Base-by-base conservation (phyloP, 2,797 vertebrate species). In the Okamejei kenojei region DNA sequence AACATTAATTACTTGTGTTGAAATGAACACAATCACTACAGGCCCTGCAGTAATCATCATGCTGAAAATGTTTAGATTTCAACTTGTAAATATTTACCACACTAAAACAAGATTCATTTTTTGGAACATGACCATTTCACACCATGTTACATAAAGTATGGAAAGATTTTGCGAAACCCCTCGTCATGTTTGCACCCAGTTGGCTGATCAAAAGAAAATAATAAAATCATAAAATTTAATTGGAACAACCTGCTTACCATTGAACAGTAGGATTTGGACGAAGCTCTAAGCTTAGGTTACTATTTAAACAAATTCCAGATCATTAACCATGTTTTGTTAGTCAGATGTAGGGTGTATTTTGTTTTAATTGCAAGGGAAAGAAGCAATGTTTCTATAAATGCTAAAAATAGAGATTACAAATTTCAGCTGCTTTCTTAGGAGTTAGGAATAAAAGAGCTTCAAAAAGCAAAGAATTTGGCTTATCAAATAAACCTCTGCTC, bases 291-390 rank as follows among this genome's bases (percentile, higher is more conserved):
- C 63, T 32, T 68, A 32, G 29, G 61, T 68, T 88, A 15, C 63
- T 86, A 86, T 68, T 88, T 88, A n/a, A 88, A 88, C 84, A 32
- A 35, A 68, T 35, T 88, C n/a, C 84, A 68, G n/a, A 65, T 32
- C 58, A 61, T 63, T 65, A 32, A 58, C 61, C 82, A 86, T 32
- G 58, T 32, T 84, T 84, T 84, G 58, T 58, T 86, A 13, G 58
- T 11, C 63, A n/a, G 29, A 65, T 13, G 29, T 19, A 61, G 21
- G 11, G 45, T 0, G 21, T 1, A 54, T 35, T 21, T 35, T 88
- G 61, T 35, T 65, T 88, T 88, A 73, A 68, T 11, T 17, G 38
- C 45, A 26, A 54, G 45, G 61, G 54, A 5, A 54, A 23, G 23
- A 21, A 11, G 23, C 61, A 23, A 5, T 1, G 7, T 84, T 58